Evolutionary conservation across 2,888 invertebrate species (phyloP).

Genomic region (Agriotes lineatus): DNA sequence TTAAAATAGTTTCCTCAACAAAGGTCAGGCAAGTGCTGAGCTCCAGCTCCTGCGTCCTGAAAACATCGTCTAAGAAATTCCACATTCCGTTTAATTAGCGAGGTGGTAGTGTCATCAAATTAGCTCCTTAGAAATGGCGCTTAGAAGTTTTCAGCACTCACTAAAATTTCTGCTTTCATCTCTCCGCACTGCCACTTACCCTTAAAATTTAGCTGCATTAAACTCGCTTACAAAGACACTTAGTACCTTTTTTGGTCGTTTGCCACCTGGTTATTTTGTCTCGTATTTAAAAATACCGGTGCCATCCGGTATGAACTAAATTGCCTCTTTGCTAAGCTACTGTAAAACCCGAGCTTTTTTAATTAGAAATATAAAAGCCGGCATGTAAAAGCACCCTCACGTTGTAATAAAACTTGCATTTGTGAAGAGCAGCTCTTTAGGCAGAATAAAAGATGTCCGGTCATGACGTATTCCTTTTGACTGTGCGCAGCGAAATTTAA

Average conservation of each 20-base stretch:
- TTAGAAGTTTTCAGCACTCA: constrained; percentile 9
- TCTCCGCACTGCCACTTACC: background rate
- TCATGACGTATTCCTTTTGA: constrained; percentile 1
- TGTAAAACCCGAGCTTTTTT: constrained; percentile 4
- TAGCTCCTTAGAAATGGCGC: constrained; percentile 15
- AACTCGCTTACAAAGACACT: background rate
- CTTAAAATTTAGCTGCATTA: background rate
- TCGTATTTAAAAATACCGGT: background rate
- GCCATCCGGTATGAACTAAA: background rate
- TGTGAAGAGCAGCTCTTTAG: constrained; percentile 12
- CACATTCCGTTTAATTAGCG: constrained; percentile 28
- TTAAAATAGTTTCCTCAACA: no score
- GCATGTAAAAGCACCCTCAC: constrained; percentile 4
- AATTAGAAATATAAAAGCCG: constrained; percentile 17
- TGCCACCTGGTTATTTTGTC: background rate
- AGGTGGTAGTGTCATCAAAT: constrained; percentile 20
- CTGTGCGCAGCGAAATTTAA: constrained; percentile 1
- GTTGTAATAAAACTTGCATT: constrained; percentile 26
- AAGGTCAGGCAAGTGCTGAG: no score
- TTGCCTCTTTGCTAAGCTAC: background rate
- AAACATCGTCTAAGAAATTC: no score
- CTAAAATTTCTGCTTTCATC: background rate
- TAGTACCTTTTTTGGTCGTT: background rate
- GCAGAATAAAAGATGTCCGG: constrained; percentile 13
- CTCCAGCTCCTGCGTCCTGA: no score